Base-by-base conservation (phyloP, 2,797 vertebrate species). In the Lepilemur ruficaudatus region DNA sequence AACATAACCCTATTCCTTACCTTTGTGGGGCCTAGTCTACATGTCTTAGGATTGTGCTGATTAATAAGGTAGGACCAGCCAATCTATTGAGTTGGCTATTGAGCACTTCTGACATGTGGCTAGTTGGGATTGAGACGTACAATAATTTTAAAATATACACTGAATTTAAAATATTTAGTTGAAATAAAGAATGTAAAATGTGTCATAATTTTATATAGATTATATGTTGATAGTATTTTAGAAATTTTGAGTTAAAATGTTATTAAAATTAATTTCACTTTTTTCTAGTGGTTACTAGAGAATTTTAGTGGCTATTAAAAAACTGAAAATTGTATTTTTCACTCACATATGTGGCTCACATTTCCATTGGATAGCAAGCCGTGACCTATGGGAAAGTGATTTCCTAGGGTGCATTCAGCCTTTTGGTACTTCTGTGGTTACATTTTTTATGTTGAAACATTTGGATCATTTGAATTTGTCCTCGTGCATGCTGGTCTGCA, bases 391-490 rank as follows among this genome's bases (percentile, higher is more conserved):
- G 23, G 14, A 25, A 75, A 82, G 73, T 85, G 46, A 82, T 93
- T 81, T 86, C 28, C 23, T 63, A 78, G 43, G 22, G 7, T 82
- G 8, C 35, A 46, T 78, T 78, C 30, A 82, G 18, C 32, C 43
- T 52, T 25, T 91, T 89, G 67, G 22, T 96, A 70, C 17, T 46
- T 52, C 52, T 46, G 0, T 88, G 35, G 20, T 72, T 93, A 75
- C 20, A 46, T 72, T 61, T 94, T 88, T 93, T 46, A 55, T 12
- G 32, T 25, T 80, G 41, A 63, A 75, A 50, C 67, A 78, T 91
- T 94, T 46, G 32, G 23, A 83, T 84, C 28, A 38, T 65, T 91
- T 96, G 52, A 85, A 78, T 92, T 86, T 93, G 69, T 84, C 48
- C 23, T 65, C 50, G 35, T 88, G 15, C 32, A 30, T 61, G 25